phyloP scores from a whole-genome alignment of 2,888 invertebrate species.

The Archips xylosteana region DNA sequence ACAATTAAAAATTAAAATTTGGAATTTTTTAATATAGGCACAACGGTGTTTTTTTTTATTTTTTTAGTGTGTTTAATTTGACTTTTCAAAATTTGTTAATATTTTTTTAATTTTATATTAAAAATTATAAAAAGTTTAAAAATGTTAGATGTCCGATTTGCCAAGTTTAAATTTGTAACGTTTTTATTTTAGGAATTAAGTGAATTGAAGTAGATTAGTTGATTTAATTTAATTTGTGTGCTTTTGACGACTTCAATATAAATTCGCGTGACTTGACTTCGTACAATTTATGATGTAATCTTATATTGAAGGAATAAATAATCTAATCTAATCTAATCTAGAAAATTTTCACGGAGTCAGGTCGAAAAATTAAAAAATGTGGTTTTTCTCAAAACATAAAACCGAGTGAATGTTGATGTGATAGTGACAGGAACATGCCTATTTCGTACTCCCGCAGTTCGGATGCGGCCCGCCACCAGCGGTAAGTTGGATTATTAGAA shows the following conservation, averaged over 20 bases:
- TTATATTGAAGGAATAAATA: too few relatives aligned
- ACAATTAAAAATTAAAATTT: not conserved
- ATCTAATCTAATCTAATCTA: too few relatives aligned
- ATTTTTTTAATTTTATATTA: too few relatives aligned
- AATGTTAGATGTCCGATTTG: too few relatives aligned
- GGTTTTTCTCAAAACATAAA: not conserved
- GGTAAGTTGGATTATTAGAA: not conserved
- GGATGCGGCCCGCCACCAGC: constrained; percentile 45
- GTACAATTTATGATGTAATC: too few relatives aligned
- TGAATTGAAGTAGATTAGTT: not conserved
- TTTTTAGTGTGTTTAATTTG: too few relatives aligned
- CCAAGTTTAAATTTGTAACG: too few relatives aligned
- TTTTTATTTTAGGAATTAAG: not conserved
- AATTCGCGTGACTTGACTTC: too few relatives aligned
- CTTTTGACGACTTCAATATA: too few relatives aligned
- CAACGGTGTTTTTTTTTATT: too few relatives aligned
- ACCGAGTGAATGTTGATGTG: not conserved
- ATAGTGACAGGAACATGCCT: constrained; percentile 55
- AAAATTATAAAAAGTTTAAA: too few relatives aligned
- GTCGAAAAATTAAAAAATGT: not conserved
- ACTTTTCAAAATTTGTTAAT: not conserved
- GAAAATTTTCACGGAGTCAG: not conserved
- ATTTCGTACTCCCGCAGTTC: constrained; percentile 65
- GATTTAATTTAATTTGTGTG: too few relatives aligned
- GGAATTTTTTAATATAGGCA: not conserved